These are phyloP conservation scores for Sebastiscus albofasciatus DNA, from an alignment of 2,797 vertebrate species.

Conservation along the genomic window DNA sequence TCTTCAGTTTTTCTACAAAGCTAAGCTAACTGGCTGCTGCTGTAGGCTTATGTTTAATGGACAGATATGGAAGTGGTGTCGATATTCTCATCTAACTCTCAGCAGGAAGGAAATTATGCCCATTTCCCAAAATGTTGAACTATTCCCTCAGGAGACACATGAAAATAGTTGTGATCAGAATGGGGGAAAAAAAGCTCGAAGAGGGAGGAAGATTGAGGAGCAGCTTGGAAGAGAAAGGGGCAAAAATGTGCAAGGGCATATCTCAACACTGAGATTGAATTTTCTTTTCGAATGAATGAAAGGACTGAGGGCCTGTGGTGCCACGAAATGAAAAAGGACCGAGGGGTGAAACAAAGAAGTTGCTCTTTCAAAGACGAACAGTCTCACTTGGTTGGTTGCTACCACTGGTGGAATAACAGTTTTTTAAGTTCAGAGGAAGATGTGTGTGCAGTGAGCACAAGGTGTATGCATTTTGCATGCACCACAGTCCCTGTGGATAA, in stretches of 20 bases:
- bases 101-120: background rate
- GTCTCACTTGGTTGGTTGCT: conserved; percentile 7
- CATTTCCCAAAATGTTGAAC: background rate
- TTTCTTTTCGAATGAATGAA: background rate
- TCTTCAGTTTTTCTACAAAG: background rate
- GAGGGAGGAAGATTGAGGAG: background rate
- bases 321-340: background rate
- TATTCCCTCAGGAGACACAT: background rate
- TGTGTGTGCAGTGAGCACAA: background rate
- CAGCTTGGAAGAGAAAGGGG: background rate
- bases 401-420: conserved; percentile 12
- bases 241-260: background rate
- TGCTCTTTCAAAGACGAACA: conserved; percentile 23
- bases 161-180: background rate
- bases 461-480: conserved; percentile 6
- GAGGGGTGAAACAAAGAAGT: background rate
- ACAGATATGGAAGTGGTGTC: background rate
- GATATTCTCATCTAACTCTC: background rate
- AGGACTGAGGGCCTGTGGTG: background rate
- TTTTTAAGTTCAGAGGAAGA: conserved; percentile 21
- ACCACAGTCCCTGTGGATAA: conserved; percentile 3
- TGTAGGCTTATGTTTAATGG: background rate
- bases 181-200: background rate
- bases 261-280: conserved; percentile 6
- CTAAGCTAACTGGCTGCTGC: background rate